These are phyloP conservation scores for Struthio camelus DNA, from an alignment of 2,113 vertebrate species.

Conservation along the genomic window DNA sequence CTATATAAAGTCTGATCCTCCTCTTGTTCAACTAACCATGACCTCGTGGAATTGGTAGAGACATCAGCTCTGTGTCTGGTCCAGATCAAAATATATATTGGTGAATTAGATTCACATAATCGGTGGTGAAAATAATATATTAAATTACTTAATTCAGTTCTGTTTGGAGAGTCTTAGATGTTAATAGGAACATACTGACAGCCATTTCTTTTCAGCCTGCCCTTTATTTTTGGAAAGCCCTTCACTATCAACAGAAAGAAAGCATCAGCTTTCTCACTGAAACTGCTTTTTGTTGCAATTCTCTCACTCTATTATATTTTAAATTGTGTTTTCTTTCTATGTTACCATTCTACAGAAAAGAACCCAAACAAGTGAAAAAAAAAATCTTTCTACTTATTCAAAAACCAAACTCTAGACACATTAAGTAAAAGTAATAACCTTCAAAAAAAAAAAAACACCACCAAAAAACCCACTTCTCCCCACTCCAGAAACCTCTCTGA, in stretches of 20 bases:
- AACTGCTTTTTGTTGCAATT: neutral
- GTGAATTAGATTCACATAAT: conserved; percentile 42
- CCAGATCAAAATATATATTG: conserved; percentile 15
- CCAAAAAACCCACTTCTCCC: neutral
- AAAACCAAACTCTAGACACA: neutral
- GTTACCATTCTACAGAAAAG: neutral
- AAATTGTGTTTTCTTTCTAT: neutral
- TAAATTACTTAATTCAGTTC: conserved; percentile 37
- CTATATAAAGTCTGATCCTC: neutral
- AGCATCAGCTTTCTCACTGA: neutral
- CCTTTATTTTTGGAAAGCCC: conserved; percentile 2
- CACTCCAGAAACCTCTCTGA: neutral
- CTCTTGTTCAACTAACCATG: conserved; percentile 8
- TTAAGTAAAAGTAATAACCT: neutral
- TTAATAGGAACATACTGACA: neutral
- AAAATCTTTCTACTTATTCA: neutral
- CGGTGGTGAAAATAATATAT: conserved; percentile 24
- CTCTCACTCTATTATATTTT: neutral
- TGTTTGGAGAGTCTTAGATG: conserved; percentile 1
- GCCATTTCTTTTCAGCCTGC: neutral
- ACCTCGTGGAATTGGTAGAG: neutral
- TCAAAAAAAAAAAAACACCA: neutral
- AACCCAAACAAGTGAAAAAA: neutral
- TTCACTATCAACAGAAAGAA: neutral
- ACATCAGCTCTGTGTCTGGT: neutral